Base-by-base conservation (phyloP, 1,140 invertebrate genomes). In the Diorhabda elongata region DNA sequence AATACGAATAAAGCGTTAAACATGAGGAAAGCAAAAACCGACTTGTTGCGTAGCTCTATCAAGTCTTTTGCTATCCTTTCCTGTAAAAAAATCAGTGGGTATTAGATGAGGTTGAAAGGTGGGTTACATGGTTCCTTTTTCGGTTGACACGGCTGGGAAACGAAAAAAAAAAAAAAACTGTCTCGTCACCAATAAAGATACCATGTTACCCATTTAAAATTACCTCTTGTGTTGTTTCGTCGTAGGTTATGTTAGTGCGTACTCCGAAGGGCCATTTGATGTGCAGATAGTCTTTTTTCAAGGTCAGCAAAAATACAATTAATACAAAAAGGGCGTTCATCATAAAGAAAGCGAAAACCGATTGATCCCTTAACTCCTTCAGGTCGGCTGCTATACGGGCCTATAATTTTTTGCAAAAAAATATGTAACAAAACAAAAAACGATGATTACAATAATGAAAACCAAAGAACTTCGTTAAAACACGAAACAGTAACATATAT, bases 1-100 rank as follows among this genome's bases (percentile, higher is more conserved):
- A 99, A 90, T 81, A 98, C 95, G 88, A 98, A 99, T 78, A 99
- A 90, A 83, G 96, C 94, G 89, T 99, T 99, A 86, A 98, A 92
- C 95, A 99, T 98, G 86, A 98, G 93, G 90, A 98, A 98, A 77
- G 94, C 94, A 83, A 98, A 98, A 69, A 97, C 95, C 75, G 94
- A 93, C 84, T 97, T 97, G 89, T 98, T 98, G 76, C 96, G 87
- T 76, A 98, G 88, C 78, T 96, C 94, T 80, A 92, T 90, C 81
- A 98, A 87, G 83, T 97, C 95, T 75, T 85, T 84, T 78, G 92
- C 92, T 76, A 97, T 92, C 77, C 92, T 87, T 80, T 89, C 91
- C 91, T 97, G 88, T 84, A 87, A 87, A 83, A 82, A 84, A 80
- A 75, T 75, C 78, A 78, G 69, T 76, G 64, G 58, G 42, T 64